Evolutionary conservation across 2,888 invertebrate genomes (phyloP), one percentile per base, ranked within the genome.

Genomic region (Sisyra nigra): DNA sequence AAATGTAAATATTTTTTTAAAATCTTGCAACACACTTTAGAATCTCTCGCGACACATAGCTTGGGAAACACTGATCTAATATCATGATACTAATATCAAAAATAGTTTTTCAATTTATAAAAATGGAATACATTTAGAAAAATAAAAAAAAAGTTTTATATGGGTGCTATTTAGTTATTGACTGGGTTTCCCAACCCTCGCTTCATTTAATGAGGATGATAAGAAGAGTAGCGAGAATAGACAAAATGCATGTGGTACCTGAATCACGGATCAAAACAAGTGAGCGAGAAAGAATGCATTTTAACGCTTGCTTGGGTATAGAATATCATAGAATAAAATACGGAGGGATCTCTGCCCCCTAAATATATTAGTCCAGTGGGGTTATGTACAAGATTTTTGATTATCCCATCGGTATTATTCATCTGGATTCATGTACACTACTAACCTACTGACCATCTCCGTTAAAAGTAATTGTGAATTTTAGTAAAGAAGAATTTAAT

Each of bases 391-490:
- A 15, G 17, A 14, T 35, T 35, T 15, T 17, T 15, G 14, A 35
- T 17, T 14, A n/a, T 17, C 35, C 35, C 35, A 35, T n/a, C 14
- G 35, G 35, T 35, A 35, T 9, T 35, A 14, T 17, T 15, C 11
- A 35, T 14, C 35, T 35, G 35, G 35, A 17, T 14, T 14, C 14
- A 17, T 17, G 35, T 35, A 11, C 17, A 35, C 45, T 34, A 46
- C 32, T 46, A 41, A 46, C 46, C 46, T 41, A 46, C 46, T 46
- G 46, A 46, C 46, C 46, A 44, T 46, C 46, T 24, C 24, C 3
- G 24, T 5, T 24, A 5, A 5, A 24, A n/a, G n/a, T 40, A 40
- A 36, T 45, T 39, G 40, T 42, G 34, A 29, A 29, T 11, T 13
- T 11, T 11, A 9, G 9, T 33, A 8, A 33, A 33, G 34, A 5